Base-by-base conservation (phyloP, 2,888 invertebrate genomes). In the Phrixothrix hirtus region DNA sequence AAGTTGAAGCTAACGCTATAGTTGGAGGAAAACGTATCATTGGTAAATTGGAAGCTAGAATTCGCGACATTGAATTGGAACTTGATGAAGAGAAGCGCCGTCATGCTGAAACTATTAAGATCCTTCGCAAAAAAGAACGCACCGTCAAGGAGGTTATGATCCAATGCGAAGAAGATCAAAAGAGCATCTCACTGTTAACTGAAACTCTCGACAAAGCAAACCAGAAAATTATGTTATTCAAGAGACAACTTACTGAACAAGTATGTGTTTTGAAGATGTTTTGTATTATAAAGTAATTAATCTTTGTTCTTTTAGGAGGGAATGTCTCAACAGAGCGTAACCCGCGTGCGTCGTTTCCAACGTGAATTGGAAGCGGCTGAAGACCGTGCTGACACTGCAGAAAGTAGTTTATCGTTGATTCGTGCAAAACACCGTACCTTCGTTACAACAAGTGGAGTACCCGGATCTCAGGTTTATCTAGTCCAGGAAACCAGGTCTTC, bases 401-500 rank as follows among this genome's bases (percentile, higher is more conserved):
- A 96, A 81, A 91, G 90, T 83, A 95, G 91, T 79, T 84, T 96
- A 76, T 88, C 89, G 68, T 83, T 96, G 78, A 95, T 96, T 82
- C 89, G 96, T 72, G 94, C 96, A 81, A 96, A 97, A 84, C 96
- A 96, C 83, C 94, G 96, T 82, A 92, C 94, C 77, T 95, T 95
- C 80, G 94, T 95, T 74, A 94, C 94, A 82, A 92, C 93, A 77
- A 91, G 89, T 77, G 86, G 90, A 68, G 89, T 92, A 70, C 93
- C 93, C 78, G 92, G 92, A 71, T 92, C 92, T 73, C 90, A 90
- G 80, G 91, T 92, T 70, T 92, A 92, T 80, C 83, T 92, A 77
- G 92, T 92, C 65, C 90, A 91, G 81, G 92, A 92, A 80, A 86
- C 88, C 76, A 87, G 82, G 68, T 69, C 72, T 56, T 57, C 70